A percentile compares a stretch with the other conserved stretches of the same genome.
These are phyloP conservation scores for Ancistrus triradiatus DNA, from an alignment of 2,113 vertebrate genomes.

Conservation along the genomic window DNA sequence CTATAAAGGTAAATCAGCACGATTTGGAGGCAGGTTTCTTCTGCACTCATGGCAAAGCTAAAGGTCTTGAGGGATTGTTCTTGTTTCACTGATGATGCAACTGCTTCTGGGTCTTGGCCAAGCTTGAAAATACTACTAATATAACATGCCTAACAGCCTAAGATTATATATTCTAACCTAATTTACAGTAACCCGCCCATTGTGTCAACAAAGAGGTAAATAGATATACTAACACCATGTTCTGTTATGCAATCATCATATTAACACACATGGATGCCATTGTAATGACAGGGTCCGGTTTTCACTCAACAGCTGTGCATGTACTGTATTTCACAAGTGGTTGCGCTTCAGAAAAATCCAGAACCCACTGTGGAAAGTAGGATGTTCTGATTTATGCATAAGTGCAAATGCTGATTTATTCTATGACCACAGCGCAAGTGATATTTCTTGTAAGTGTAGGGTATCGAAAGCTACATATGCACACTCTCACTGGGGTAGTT, in stretches of 20 bases:
- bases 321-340: too few species aligned
- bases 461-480: constrained; percentile 9
- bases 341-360: too few species aligned
- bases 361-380: not conserved
- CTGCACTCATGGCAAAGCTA: constrained; percentile 43
- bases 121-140: not conserved
- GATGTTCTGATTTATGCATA: not conserved
- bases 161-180: too few species aligned
- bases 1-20: constrained; percentile 64
- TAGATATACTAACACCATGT: too few species aligned
- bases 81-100: constrained; percentile 49
- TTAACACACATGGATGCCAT: too few species aligned
- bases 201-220: too few species aligned
- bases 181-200: too few species aligned
- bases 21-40: constrained; percentile 49
- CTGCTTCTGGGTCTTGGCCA: constrained; percentile 2
- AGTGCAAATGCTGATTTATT: not conserved
- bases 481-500: not conserved
- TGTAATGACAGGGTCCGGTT: too few species aligned
- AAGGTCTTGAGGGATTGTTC: constrained; percentile 49
- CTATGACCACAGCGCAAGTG: not conserved
- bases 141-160: too few species aligned
- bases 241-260: too few species aligned
- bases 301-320: too few species aligned
- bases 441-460: constrained; percentile 10